Evolutionary conservation across 2,888 invertebrate species (phyloP), one percentile per base, ranked within the genome.

Genomic region (Pycnomerus fuliginosus): DNA sequence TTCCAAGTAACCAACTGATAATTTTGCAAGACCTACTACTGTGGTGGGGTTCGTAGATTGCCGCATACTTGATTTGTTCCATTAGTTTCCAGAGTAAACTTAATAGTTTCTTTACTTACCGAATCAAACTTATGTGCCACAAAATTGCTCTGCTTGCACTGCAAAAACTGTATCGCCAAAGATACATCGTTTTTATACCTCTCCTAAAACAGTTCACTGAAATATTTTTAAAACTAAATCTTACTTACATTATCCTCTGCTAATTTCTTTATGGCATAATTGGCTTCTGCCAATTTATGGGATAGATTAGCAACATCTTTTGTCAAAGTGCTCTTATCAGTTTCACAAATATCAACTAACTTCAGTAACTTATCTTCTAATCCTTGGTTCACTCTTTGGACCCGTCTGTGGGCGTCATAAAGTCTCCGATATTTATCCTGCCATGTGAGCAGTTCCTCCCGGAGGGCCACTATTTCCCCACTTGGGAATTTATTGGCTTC

Each of bases 91-190:
- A n/a, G n/a, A n/a, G n/a, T n/a, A n/a, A n/a, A n/a, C n/a, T n/a
- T n/a, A 2, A 15, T n/a, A n/a, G n/a, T n/a, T n/a, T n/a, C n/a
- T n/a, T 23, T 3, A 80, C 85, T 84, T 78, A 92, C 92, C 72
- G 85, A 84, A 69, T 91, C 90, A 62, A 90, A 82, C 74, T 88
- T 90, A 67, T 94, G 95, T 28, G 92, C 85, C 48, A 95, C 87
- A 77, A 94, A 96, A 74, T 90, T 90, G 54, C 90, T 89, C 55
- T 95, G 95, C 68, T 94, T 95, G 72, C 95, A 95, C 69, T 96
- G 95, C 37, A 96, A 76, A 61, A 96, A 77, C 72, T 95, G 93
- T 57, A 95, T 93, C 48, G 95, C 95, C 65, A 93, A 75, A 72
- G 88, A 90, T 69, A 95, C 93, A 70, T 96, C 96, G 65, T 87